Evolutionary conservation across 2,113 vertebrate species (phyloP).

Genomic region (Phrynocephalus versicolor): DNA sequence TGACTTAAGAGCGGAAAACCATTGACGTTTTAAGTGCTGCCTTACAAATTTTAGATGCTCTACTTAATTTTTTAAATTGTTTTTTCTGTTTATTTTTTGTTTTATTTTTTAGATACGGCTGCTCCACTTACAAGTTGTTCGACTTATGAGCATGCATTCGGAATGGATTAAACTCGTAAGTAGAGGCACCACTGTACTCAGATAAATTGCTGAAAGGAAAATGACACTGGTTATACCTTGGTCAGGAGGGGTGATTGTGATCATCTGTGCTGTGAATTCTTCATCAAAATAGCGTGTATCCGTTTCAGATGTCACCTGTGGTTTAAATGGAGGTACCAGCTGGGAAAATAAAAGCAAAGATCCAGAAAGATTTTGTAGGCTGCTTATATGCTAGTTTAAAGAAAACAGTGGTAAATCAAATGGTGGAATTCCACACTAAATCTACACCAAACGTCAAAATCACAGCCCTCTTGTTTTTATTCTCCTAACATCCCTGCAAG

Average conservation of each 20-base stretch:
- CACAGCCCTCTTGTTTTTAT: not conserved
- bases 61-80: too few relatives aligned
- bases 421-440: not conserved
- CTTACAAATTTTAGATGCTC: too few relatives aligned
- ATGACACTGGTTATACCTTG: constrained; percentile 81
- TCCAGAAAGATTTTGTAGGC: not conserved
- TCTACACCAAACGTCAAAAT: too few relatives aligned
- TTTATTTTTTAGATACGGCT: too few relatives aligned
- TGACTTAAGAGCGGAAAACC: too few relatives aligned
- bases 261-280: constrained; percentile 95
- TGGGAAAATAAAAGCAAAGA: constrained; percentile 49
- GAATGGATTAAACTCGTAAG: too few relatives aligned
- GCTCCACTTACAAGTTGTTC: too few relatives aligned
- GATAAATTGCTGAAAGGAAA: not conserved
- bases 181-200: too few relatives aligned
- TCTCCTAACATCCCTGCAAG: too few relatives aligned
- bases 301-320: constrained; percentile 94
- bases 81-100: too few relatives aligned
- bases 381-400: not conserved
- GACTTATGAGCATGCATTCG: too few relatives aligned
- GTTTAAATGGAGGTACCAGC: constrained; percentile 92
- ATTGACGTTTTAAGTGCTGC: too few relatives aligned
- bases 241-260: constrained; percentile 96
- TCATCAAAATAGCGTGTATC: constrained; percentile 95
- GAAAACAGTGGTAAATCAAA: not conserved